Conservation (phyloP, 2,113 vertebrate genomes). For the Xenotilapia leptura region DNA sequence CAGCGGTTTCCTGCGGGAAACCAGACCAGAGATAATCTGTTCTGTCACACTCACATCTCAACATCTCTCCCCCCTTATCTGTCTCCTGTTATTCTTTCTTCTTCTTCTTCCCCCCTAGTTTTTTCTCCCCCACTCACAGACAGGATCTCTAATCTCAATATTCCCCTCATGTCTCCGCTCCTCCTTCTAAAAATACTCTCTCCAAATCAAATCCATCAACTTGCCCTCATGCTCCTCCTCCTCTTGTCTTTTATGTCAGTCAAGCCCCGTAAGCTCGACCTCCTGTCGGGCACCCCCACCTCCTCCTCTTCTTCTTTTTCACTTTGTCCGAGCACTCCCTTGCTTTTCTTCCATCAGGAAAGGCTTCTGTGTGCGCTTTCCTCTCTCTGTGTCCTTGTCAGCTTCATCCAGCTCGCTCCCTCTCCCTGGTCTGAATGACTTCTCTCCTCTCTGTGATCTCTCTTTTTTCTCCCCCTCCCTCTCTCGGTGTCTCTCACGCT, state of each 20-base stretch:
- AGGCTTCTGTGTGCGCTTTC: conserved; percentile 10
- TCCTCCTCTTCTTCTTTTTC: conserved; percentile 29
- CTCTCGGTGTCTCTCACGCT: neutral
- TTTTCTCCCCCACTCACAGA: neutral
- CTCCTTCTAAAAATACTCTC: conserved; percentile 61
- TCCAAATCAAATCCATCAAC: conserved; percentile 62
- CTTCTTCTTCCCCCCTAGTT: neutral
- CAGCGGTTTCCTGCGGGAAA: conserved; percentile 41
- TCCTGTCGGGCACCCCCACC: conserved; percentile 25
- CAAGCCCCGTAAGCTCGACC: conserved; percentile 19
- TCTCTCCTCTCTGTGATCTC: conserved; percentile 36
- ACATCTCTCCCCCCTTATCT: neutral
- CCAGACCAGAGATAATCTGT: conserved; percentile 52
- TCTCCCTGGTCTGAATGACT: conserved; percentile 39
- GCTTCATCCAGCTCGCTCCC: conserved; percentile 34
- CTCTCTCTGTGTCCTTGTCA: conserved; percentile 40
- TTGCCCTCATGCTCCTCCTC: conserved; percentile 48
- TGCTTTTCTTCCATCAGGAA: conserved; percentile 7
- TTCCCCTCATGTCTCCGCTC: conserved; percentile 31
- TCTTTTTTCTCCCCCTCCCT: neutral
- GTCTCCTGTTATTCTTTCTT: neutral
- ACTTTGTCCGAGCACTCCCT: conserved; percentile 28
- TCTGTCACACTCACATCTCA: conserved; percentile 44
- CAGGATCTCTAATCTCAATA: conserved; percentile 21
- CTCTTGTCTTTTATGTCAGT: conserved; percentile 32